These are phyloP conservation scores for Steromphala cineraria DNA, from an alignment of 2,888 invertebrate genomes.

Conservation along the genomic window DNA sequence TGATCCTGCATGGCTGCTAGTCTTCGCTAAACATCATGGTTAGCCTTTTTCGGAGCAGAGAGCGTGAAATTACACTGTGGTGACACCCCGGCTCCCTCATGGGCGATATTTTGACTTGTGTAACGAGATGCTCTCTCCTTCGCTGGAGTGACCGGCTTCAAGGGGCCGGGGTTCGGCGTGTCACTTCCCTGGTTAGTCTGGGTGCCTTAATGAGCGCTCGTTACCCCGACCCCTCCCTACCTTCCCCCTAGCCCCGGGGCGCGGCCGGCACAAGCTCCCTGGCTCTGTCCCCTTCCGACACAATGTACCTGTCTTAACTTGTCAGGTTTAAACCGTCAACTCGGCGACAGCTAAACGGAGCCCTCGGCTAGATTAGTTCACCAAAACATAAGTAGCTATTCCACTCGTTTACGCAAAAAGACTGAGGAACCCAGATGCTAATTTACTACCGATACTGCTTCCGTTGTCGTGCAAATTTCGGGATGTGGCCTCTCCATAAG, in stretches of 20 bases:
- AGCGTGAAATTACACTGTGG: not conserved
- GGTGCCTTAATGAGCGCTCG: conserved; percentile 5
- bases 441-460: not conserved
- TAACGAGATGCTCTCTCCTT: not conserved
- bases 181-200: not conserved
- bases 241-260: not conserved
- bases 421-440: not conserved
- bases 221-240: not conserved
- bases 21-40: not conserved
- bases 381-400: conserved; percentile 8
- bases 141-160: not conserved
- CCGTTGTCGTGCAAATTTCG: not conserved
- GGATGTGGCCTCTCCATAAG: not conserved
- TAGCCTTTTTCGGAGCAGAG: not conserved
- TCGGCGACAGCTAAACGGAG: not conserved
- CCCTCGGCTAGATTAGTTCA: not conserved
- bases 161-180: not conserved
- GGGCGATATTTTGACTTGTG: conserved; percentile 5
- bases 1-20: not conserved
- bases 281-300: not conserved
- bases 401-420: not conserved
- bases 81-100: not conserved
- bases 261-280: not conserved
- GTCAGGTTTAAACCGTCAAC: not conserved
- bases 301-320: not conserved